Evolutionary conservation across 2,113 vertebrate genomes (phyloP), one percentile per base, ranked within the genome.

Genomic region (Pseudorhombus dupliciocellatus): DNA sequence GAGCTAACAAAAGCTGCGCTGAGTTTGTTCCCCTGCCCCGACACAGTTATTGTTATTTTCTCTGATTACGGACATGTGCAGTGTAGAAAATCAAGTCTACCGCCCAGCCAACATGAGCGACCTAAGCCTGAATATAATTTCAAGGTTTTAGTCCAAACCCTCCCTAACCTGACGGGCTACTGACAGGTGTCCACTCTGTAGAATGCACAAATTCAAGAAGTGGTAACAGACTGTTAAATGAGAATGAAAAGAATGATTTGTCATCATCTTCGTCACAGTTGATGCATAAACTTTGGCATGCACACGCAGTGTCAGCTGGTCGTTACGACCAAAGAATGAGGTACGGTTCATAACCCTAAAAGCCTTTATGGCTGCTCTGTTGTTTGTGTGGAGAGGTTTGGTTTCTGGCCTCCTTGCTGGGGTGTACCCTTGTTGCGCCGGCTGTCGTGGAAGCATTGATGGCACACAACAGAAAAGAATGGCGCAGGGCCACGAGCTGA

Each of bases 401-500:
- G 46, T 50, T 8, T n/a, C 46, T 21, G 40, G 15, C 40, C 40
- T 44, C 40, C 40, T 44, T 44, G 40, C 40, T 44, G 15, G 40
- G 40, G 40, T 44, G 20, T 9, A 48, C 46, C 46, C 18, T 20
- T n/a, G 20, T 48, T 48, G 9, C 46, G 65, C 50, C 18, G 50
- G 7, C 8, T 12, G 50, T 52, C 21, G 10, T 52, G 18, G n/a
- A 24, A 66, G 57, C 76, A 46, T 73, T 68, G 72, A 77, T 73
- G 18, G 46, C 46, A 50, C 46, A 21, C 20, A 50, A 21, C 46
- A 50, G 7, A 5, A 50, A 2, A 6, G 46, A 50, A n/a, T 50
- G 58, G 48, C 55, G 61, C 51, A 4, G 53, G 42, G 77, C 70
- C 52, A 75, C 75, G 83, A 82, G 69, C 70, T 62, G 77, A 81